These are phyloP conservation scores for Apostichopus leukothele DNA, from an alignment of 53 echinoderm and acorn worm species.

Conservation along the genomic window DNA sequence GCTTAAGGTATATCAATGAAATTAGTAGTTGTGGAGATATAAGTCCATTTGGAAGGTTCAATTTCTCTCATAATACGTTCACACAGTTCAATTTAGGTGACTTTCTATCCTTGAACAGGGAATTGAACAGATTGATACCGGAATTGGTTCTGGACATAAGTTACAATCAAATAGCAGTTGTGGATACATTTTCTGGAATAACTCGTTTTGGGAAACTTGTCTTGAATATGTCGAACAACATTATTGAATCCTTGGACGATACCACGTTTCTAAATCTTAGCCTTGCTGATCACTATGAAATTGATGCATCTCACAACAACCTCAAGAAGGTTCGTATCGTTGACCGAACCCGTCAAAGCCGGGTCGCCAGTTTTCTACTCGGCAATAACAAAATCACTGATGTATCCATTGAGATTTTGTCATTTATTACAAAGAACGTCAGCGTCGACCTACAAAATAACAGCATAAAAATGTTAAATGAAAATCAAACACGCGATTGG, in stretches of 20 bases:
- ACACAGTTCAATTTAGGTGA: not conserved
- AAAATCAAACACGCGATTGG: not conserved
- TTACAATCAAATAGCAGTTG: not conserved
- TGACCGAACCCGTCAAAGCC: not conserved
- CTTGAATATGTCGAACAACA: too few relatives aligned
- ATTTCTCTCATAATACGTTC: not conserved
- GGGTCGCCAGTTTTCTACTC: not conserved
- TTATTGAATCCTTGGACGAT: not conserved
- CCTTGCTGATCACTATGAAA: not conserved
- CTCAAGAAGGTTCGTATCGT: too few relatives aligned
- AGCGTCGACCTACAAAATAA: not conserved
- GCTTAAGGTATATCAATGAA: not conserved
- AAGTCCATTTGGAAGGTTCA: not conserved
- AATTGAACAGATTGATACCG: not conserved
- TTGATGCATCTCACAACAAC: too few relatives aligned
- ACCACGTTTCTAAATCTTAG: not conserved
- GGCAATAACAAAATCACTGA: not conserved
- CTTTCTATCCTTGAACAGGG: not conserved
- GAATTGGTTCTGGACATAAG: conserved; percentile 6
- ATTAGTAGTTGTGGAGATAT: not conserved
- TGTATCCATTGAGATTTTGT: not conserved
- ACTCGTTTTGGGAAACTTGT: too few relatives aligned
- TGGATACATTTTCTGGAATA: too few relatives aligned
- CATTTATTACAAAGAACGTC: not conserved
- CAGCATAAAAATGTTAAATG: not conserved